phyloP scores from a whole-genome alignment of 2,113 vertebrate genomes.

The Tachycineta bicolor region DNA sequence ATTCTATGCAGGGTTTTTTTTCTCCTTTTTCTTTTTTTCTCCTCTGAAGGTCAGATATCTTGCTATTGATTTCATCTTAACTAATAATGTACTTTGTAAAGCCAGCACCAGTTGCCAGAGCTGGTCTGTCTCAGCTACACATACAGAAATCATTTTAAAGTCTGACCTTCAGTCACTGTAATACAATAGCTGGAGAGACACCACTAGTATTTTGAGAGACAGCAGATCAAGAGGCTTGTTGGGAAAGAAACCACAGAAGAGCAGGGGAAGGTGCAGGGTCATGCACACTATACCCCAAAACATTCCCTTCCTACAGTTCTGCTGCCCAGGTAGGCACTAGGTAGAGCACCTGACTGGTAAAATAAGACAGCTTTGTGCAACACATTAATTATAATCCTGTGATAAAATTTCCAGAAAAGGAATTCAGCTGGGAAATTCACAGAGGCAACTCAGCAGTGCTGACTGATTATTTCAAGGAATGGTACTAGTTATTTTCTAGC shows the following conservation, averaged over 20 bases:
- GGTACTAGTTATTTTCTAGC: background rate
- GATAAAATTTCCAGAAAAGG: background rate
- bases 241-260: background rate
- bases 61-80: background rate
- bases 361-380: background rate
- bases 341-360: background rate
- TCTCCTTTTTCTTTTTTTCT: accelerated
- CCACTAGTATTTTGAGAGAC: background rate
- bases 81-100: background rate
- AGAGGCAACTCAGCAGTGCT: background rate
- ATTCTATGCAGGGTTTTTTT: background rate
- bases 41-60: background rate
- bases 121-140: background rate
- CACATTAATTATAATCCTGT: background rate
- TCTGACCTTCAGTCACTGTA: slow-evolving; percentile 26
- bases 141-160: background rate
- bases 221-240: background rate
- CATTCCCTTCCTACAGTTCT: background rate
- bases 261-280: accelerated
- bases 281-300: background rate
- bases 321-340: background rate
- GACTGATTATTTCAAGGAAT: background rate
- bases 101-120: background rate
- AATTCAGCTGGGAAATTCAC: background rate
- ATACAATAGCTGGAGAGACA: background rate